Evolutionary conservation across 2,113 vertebrate genomes (phyloP).

Genomic region (Plestiodon gilberti): DNA sequence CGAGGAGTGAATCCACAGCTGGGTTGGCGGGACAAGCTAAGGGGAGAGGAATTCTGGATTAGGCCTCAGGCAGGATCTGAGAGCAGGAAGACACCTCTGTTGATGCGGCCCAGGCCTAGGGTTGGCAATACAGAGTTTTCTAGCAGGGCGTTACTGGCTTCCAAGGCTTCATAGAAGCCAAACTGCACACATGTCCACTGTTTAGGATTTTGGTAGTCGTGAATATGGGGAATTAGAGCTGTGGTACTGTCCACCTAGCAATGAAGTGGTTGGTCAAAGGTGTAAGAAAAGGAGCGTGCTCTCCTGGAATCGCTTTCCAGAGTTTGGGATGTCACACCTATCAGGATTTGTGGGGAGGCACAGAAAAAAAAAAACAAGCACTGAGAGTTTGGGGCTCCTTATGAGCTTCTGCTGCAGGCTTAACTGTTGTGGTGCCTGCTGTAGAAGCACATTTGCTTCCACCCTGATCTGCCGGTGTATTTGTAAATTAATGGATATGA

Average conservation of each 20-base stretch:
- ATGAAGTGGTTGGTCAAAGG: not conserved
- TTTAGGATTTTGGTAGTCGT: not conserved
- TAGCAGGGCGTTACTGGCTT: not conserved
- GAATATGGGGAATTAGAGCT: not conserved
- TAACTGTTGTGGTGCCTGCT: not conserved
- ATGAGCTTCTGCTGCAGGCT: not conserved
- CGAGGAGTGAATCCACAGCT: slow-evolving; percentile 48
- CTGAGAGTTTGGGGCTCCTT: not conserved
- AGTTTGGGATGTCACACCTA: not conserved
- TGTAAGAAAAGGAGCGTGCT: no score
- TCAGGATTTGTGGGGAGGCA: not conserved
- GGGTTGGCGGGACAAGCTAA: slow-evolving; percentile 69
- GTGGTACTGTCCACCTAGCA: not conserved
- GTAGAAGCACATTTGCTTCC: not conserved
- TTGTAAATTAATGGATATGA: not conserved
- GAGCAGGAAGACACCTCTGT: not conserved
- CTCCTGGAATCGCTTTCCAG: not conserved
- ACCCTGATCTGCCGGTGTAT: not conserved
- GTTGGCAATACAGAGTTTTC: not conserved
- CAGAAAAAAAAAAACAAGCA: not conserved
- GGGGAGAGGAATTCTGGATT: slow-evolving; percentile 5
- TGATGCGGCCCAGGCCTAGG: not conserved
- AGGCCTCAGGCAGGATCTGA: no score
- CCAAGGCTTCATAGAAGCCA: not conserved
- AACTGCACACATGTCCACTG: not conserved